Conservation (phyloP, 2,797 vertebrate species). For the Chaetophractus vellerosus region DNA sequence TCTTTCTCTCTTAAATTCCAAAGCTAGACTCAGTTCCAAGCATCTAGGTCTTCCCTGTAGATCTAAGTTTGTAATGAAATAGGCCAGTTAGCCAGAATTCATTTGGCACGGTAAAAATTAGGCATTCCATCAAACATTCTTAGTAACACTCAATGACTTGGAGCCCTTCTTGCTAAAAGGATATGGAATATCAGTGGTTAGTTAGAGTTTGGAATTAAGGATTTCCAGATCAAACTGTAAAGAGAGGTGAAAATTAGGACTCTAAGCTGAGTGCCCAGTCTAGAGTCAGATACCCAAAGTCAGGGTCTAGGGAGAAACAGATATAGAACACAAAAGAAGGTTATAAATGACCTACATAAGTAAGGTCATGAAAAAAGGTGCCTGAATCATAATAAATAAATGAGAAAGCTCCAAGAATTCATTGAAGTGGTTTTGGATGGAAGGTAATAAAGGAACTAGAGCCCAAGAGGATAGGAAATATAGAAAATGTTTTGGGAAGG, state of each 20-base stretch:
- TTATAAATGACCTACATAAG: not conserved
- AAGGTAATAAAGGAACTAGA: not conserved
- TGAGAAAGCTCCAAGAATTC: not conserved
- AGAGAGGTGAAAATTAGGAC: not conserved
- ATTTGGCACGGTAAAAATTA: not conserved
- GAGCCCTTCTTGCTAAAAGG: not conserved
- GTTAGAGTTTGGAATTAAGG: not conserved
- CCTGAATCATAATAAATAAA: not conserved
- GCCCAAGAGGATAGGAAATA: not conserved
- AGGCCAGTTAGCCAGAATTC: not conserved
- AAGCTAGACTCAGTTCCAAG: not conserved
- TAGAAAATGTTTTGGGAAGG: not conserved
- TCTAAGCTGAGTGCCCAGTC: not conserved
- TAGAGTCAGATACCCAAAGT: not conserved
- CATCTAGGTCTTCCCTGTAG: not conserved
- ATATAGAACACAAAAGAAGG: not conserved
- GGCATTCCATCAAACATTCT: not conserved
- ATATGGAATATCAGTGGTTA: not conserved
- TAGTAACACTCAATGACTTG: not conserved
- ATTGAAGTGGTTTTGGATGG: not conserved
- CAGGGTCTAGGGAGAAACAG: not conserved
- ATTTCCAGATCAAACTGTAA: not conserved
- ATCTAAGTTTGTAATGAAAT: not conserved
- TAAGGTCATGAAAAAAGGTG: rapidly evolving
- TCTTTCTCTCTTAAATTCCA: not conserved